A percentile compares a stretch with the other conserved stretches of the same genome.
Evolutionary conservation across 2,113 vertebrate genomes (phyloP).

Genomic region (Pithys albifrons): DNA sequence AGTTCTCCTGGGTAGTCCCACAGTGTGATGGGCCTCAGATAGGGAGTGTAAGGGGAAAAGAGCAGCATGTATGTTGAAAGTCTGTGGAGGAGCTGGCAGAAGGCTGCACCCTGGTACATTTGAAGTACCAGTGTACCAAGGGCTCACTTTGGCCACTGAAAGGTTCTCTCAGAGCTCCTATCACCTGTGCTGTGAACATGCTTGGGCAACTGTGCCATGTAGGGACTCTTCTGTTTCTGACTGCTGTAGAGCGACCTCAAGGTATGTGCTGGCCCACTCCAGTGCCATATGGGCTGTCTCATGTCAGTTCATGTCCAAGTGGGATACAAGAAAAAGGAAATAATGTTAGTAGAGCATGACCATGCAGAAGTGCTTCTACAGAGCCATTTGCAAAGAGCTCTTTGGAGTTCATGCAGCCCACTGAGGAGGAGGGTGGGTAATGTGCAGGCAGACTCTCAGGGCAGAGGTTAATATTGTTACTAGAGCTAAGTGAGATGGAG

Average conservation of each 20-base stretch:
- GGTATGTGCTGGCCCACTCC: background rate
- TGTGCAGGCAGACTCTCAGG: background rate
- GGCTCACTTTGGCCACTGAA: background rate
- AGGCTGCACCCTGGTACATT: background rate
- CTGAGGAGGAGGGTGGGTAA: background rate
- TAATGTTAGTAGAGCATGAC: background rate
- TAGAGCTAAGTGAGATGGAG: background rate
- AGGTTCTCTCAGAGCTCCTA: background rate
- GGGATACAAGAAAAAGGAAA: background rate
- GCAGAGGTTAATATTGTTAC: background rate
- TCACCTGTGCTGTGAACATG: background rate
- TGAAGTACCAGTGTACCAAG: background rate
- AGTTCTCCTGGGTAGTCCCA: background rate
- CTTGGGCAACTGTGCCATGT: background rate
- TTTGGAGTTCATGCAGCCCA: background rate
- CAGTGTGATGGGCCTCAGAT: background rate
- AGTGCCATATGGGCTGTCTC: accelerated
- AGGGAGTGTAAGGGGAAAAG: background rate
- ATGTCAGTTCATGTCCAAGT: background rate
- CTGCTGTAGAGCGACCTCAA: background rate
- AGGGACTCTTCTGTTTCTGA: background rate
- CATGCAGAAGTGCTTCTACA: background rate
- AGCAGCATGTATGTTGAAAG: accelerated
- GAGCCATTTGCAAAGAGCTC: background rate
- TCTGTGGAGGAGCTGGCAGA: background rate